A percentile compares a stretch with the other conserved stretches of the same genome.
phyloP scores from a whole-genome alignment of 2,113 vertebrate species.

The Lota lota region DNA sequence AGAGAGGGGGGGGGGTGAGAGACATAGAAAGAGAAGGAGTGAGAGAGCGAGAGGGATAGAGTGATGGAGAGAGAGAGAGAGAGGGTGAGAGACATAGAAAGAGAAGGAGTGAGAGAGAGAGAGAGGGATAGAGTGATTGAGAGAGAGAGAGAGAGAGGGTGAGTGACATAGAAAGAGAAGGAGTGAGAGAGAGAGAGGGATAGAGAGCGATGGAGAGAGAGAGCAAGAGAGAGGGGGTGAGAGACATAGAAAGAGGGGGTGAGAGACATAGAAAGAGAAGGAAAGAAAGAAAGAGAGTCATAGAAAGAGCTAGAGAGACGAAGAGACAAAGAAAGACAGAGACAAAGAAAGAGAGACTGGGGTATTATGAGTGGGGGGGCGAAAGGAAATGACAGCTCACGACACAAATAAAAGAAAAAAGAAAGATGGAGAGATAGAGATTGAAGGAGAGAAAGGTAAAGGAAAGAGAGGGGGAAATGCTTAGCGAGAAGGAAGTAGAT shows the following conservation, averaged over 20 bases:
- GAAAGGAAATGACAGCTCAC: too few relatives aligned
- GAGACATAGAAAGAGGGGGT: not conserved
- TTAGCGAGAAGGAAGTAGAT: too few relatives aligned
- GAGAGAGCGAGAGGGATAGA: not conserved
- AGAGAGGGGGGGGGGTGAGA: not conserved
- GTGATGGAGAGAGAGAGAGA: not conserved
- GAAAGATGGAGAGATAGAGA: too few relatives aligned
- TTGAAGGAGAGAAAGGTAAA: too few relatives aligned
- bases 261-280: not conserved
- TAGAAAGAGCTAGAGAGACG: not conserved
- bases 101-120: not conserved
- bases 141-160: constrained; percentile 5
- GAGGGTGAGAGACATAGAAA: not conserved
- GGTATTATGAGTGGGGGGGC: too few relatives aligned
- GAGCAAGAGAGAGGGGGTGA: too few relatives aligned
- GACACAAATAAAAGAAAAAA: too few relatives aligned
- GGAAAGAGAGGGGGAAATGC: too few relatives aligned
- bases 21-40: not conserved
- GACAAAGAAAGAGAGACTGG: not conserved
- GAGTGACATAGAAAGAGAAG: constrained; percentile 31
- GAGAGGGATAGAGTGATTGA: not conserved
- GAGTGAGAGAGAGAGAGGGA: not conserved
- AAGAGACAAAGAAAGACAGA: not conserved
- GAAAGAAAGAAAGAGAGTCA: not conserved
- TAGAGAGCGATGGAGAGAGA: not conserved